phyloP scores from a whole-genome alignment of 2,797 vertebrate species.

The Allobates femoralis region DNA sequence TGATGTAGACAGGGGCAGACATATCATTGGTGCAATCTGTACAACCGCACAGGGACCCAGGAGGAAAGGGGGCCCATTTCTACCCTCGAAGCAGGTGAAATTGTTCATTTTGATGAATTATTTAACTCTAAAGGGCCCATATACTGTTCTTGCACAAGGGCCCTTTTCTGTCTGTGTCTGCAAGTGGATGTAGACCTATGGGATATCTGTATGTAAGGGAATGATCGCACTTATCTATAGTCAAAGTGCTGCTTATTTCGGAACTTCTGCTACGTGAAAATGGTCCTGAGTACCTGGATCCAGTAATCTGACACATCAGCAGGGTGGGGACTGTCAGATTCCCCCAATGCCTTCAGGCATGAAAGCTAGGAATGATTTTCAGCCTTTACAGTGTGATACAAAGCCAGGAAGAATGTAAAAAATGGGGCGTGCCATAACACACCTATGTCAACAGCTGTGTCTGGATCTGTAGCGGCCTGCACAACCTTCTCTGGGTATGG shows the following conservation, averaged over 20 bases:
- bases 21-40: too few species aligned
- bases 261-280: conserved; percentile 11
- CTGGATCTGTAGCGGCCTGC: conserved; percentile 62
- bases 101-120: too few species aligned
- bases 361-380: conserved; percentile 39
- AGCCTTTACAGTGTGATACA: conserved; percentile 43
- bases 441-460: conserved; percentile 60
- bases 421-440: conserved; percentile 61
- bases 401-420: conserved; percentile 58
- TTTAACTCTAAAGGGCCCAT: too few species aligned
- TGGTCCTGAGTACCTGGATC: conserved; percentile 13
- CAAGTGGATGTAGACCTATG: not conserved
- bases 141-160: too few species aligned
- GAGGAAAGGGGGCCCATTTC: too few species aligned
- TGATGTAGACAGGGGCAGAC: too few species aligned
- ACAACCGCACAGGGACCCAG: too few species aligned
- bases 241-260: not conserved
- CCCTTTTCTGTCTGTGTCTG: too few species aligned
- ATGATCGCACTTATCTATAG: not conserved
- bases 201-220: not conserved
- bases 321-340: conserved; percentile 48
- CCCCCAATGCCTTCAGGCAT: conserved; percentile 54
- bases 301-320: conserved; percentile 37
- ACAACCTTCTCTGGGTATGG: conserved; percentile 20
- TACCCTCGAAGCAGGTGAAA: too few species aligned